Conservation (phyloP, 2,113 vertebrate genomes). For the Tenrec ecaudatus region DNA sequence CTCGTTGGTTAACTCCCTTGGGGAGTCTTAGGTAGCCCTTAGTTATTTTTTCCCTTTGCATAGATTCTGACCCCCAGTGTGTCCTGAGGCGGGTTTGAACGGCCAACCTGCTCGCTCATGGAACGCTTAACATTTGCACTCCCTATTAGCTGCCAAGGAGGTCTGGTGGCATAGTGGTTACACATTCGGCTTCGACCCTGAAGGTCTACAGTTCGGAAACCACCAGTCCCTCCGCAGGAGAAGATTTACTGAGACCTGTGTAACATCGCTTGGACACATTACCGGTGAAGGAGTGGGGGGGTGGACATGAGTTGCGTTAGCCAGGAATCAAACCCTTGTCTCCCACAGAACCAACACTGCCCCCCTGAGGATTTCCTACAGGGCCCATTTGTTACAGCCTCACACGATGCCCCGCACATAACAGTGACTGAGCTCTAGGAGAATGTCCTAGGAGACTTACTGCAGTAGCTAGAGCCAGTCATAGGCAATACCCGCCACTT, state of each 20-base stretch:
- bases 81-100: not conserved
- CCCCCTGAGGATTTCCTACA: not conserved
- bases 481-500: not conserved
- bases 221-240: not conserved
- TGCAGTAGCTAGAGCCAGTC: not conserved
- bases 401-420: no score
- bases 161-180: no score
- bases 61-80: not conserved
- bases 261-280: not conserved
- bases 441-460: not conserved
- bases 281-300: not conserved
- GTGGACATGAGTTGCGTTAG: not conserved
- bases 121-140: not conserved
- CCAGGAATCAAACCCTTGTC: not conserved
- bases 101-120: not conserved
- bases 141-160: not conserved
- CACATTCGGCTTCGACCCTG: no score
- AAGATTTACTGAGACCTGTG: not conserved
- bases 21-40: not conserved
- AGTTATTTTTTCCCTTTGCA: not conserved
- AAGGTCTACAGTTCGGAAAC: no score
- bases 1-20: not conserved
- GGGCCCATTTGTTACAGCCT: no score
- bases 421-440: slow-evolving; percentile 9
- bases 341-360: not conserved